These are phyloP conservation scores for Bombus difficillimus DNA, from an alignment of 1,140 invertebrate species.

Conservation along the genomic window DNA sequence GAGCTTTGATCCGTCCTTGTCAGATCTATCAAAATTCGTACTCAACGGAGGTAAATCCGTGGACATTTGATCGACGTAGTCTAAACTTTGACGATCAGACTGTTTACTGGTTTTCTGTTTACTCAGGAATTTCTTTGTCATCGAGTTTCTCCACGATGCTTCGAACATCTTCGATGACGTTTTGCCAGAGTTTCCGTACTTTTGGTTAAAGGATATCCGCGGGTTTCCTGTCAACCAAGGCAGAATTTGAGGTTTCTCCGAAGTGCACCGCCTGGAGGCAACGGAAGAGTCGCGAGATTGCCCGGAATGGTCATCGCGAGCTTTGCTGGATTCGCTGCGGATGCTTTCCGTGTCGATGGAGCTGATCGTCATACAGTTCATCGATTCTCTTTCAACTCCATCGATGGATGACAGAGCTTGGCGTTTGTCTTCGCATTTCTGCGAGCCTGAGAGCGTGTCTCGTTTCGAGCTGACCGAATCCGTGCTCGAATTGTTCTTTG, in stretches of 20 bases:
- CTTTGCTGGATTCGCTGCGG: constrained; percentile 58
- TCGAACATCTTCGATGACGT: neutral
- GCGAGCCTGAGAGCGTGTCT: neutral
- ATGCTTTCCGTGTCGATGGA: constrained; percentile 65
- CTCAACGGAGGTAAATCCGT: no score
- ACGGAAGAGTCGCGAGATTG: constrained; percentile 47
- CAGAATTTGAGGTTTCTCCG: neutral
- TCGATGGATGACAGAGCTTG: constrained; percentile 24
- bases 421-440: neutral
- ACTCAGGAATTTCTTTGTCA: neutral
- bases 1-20: neutral
- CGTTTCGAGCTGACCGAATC: constrained; percentile 10
- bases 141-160: neutral
- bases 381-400: constrained; percentile 39
- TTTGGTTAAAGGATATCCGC: constrained; percentile 47
- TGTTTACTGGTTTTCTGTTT: neutral
- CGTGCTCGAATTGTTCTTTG: constrained; percentile 2
- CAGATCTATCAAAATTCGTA: neutral
- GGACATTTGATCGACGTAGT: neutral
- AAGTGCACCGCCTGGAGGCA: neutral
- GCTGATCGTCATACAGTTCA: constrained; percentile 59
- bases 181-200: constrained; percentile 12
- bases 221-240: constrained; percentile 43
- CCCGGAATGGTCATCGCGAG: constrained; percentile 29
- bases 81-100: neutral